Conservation (phyloP, 2,888 invertebrate species). For the Conchocele bisecta region DNA sequence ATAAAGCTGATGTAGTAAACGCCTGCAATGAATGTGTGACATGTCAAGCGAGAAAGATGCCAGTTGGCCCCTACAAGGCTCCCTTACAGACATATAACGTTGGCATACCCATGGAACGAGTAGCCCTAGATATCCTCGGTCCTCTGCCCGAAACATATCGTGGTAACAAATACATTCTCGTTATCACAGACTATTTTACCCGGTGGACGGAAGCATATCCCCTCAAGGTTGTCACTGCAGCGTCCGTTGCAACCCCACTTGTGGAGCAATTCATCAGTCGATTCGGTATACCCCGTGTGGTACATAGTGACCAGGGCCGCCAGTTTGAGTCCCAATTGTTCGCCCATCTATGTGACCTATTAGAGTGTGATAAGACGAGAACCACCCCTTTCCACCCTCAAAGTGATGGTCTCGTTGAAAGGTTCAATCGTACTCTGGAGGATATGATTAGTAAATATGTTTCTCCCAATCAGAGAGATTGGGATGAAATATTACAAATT, state of each 20-base stretch:
- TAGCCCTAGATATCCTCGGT: constrained; percentile 31
- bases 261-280: constrained; percentile 33
- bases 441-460: constrained; percentile 30
- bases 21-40: constrained; percentile 7
- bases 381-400: constrained; percentile 50
- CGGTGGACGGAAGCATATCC: constrained; percentile 22
- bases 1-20: constrained; percentile 2
- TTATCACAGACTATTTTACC: constrained; percentile 27
- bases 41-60: constrained; percentile 22
- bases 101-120: constrained; percentile 33
- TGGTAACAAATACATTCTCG: constrained; percentile 27
- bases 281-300: constrained; percentile 32
- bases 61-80: constrained; percentile 1
- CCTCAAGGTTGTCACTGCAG: constrained; percentile 14
- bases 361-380: constrained; percentile 40
- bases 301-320: constrained; percentile 45
- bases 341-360: constrained; percentile 18
- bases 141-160: constrained; percentile 27
- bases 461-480: constrained; percentile 30
- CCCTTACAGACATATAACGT: constrained; percentile 13
- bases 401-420: constrained; percentile 46
- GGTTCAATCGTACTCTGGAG: constrained; percentile 34
- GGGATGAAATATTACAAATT: constrained; percentile 35
- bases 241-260: constrained; percentile 24
- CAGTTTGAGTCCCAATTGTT: constrained; percentile 39